Base-by-base conservation (phyloP, 2,113 vertebrate genomes). In the Mastomys natalensis region DNA sequence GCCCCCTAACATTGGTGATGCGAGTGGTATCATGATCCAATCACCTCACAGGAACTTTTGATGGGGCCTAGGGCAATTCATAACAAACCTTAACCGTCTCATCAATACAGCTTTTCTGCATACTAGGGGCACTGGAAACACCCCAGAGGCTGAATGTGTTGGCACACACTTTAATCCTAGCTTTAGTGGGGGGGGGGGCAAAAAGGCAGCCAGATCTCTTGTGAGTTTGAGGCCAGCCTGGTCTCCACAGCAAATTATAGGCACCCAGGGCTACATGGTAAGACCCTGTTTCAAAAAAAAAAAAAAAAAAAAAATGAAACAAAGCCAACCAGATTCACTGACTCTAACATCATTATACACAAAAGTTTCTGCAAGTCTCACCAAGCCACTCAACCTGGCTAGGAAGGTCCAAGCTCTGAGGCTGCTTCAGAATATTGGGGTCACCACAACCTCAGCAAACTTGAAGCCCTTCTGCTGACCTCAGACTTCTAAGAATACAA, bases 271-370 rank as follows among this genome's bases (percentile, higher is more conserved):
- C 22, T 40, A 58, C n/a, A 60, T 40, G 15, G 11, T 15, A 3
- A 16, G 58, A 31, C 24, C 24, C n/a, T 19, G 26, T 16, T 40
- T 84, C n/a, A 62, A 58, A 43, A 12, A 80, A 53, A 78, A 10
- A 21, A 1, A n/a, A 6, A 22, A 2, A 40, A 58, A 1, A 1
- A 19, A n/a, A 22, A 7, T 12, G 21, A 24, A 4, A 55, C 76
- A 78, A 5, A 55, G 21, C 16, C n/a, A 81, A 58, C 22, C 82
- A 60, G 21, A 53, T 22, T 7, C 74, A 64, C 51, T 64, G 58
- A 78, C 62, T 19, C 64, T 26, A 76, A 40, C 66, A 40, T 85
- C 64, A 86, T 11, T 7, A 85, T 11, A 43, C 74, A 86, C 3
- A 12, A 64, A 55, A 37, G 26, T 86, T 93, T 82, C 51, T 31